These are phyloP conservation scores for Beris morrisii DNA, from an alignment of 2,888 invertebrate species.

Conservation along the genomic window DNA sequence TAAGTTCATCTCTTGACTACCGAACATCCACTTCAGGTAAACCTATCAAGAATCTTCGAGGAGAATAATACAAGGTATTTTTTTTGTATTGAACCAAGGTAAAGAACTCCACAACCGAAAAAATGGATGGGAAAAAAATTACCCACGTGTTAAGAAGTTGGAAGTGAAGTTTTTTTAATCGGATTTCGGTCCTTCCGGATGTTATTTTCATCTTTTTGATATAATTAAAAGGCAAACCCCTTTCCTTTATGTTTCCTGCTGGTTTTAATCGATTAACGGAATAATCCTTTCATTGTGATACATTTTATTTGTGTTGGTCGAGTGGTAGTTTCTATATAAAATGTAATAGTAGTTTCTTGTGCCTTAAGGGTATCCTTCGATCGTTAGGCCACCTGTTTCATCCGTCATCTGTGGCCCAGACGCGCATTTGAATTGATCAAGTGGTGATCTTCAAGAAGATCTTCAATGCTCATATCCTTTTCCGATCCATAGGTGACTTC, in stretches of 20 bases:
- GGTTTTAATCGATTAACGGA: constrained; percentile 19
- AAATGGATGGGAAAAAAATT: neutral
- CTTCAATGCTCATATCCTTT: constrained; percentile 1
- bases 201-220: constrained; percentile 25
- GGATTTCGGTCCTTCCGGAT: constrained; percentile 29
- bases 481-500: neutral
- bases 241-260: constrained; percentile 30
- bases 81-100: too few relatives aligned
- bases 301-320: neutral
- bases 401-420: constrained; percentile 19
- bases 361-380: constrained; percentile 19
- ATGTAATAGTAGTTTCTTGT: constrained; percentile 2
- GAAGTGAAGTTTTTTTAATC: constrained; percentile 19
- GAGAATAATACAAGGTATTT: too few relatives aligned
- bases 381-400: constrained; percentile 21
- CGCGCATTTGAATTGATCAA: constrained; percentile 1
- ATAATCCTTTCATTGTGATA: neutral
- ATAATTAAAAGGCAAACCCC: constrained; percentile 27
- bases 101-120: too few relatives aligned
- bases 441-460: constrained; percentile 19
- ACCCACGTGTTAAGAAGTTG: constrained; percentile 27
- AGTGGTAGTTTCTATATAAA: constrained; percentile 9
- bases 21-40: too few relatives aligned
- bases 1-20: too few relatives aligned
- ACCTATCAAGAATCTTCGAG: too few relatives aligned